These are phyloP conservation scores for Acanthiza pusilla DNA, from an alignment of 2,797 vertebrate species.

Conservation along the genomic window DNA sequence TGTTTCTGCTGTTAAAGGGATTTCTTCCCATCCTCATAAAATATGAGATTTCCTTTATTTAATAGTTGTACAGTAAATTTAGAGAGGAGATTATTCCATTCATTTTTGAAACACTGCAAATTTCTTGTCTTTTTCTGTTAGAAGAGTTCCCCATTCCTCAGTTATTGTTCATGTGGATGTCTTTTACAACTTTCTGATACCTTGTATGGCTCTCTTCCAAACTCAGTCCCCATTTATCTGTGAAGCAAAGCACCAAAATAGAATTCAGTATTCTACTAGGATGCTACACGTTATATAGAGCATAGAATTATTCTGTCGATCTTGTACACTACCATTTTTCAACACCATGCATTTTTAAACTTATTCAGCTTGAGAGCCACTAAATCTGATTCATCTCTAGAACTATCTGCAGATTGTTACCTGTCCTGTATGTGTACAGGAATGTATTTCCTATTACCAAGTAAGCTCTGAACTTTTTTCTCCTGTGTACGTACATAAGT, in stretches of 20 bases:
- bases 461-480: not conserved
- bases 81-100: not conserved
- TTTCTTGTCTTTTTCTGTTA: not conserved
- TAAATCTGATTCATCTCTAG: not conserved
- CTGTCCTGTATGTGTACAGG: not conserved
- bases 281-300: not conserved
- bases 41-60: not conserved
- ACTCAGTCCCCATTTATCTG: not conserved
- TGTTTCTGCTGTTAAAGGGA: not conserved
- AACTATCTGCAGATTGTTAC: not conserved
- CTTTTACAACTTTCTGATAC: not conserved
- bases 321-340: not conserved
- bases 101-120: not conserved
- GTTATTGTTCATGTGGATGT: fast-evolving
- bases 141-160: not conserved
- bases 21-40: not conserved
- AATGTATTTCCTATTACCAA: not conserved
- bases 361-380: not conserved
- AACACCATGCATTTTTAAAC: not conserved
- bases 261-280: not conserved
- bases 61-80: not conserved
- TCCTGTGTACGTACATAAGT: fast-evolving
- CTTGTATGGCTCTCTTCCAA: not conserved
- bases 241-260: not conserved
- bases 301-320: fast-evolving